Evolutionary conservation across 35 echinoderm and acorn worm genomes (phyloP).

Genomic region (Ptychodera flava): DNA sequence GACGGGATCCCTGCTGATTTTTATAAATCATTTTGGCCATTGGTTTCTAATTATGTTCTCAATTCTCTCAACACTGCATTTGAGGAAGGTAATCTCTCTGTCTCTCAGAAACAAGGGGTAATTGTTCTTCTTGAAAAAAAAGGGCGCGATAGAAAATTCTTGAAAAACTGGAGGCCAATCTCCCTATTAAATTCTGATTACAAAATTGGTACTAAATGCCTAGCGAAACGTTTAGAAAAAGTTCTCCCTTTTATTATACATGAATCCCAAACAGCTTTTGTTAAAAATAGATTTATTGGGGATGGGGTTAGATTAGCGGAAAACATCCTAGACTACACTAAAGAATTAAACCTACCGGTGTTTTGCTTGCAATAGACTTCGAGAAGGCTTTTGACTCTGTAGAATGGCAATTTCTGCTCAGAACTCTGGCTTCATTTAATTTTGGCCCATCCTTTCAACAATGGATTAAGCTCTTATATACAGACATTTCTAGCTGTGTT

Average conservation of each 20-base stretch:
- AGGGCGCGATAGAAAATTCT: not conserved
- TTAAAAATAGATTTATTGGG: slow-evolving; percentile 14
- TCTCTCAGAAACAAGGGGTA: not conserved
- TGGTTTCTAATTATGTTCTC: not conserved
- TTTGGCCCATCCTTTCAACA: slow-evolving; percentile 20
- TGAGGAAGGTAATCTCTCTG: not conserved
- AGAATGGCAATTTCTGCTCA: slow-evolving; percentile 13
- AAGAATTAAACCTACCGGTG: slow-evolving; percentile 2
- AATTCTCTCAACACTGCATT: not conserved
- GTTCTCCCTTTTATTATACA: not conserved
- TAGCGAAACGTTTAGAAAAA: slow-evolving; percentile 2
- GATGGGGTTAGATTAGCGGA: slow-evolving; percentile 9
- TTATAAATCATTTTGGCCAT: not conserved
- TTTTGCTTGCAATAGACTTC: slow-evolving; percentile 11
- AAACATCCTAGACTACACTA: slow-evolving; percentile 14
- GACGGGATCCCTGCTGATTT: not conserved
- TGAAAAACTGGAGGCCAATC: slow-evolving; percentile 6
- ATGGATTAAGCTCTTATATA: slow-evolving; percentile 20
- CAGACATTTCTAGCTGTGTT: slow-evolving; percentile 6
- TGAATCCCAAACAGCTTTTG: slow-evolving; percentile 10
- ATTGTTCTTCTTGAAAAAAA: not conserved
- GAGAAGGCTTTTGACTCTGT: slow-evolving; percentile 28
- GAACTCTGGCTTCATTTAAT: slow-evolving; percentile 10
- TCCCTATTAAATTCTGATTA: slow-evolving; percentile 6
- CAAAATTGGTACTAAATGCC: slow-evolving; percentile 22